A percentile compares a stretch with the other conserved stretches of the same genome.
These are phyloP conservation scores for Eremophila alpestris DNA, from an alignment of 2,797 vertebrate genomes.

Conservation along the genomic window DNA sequence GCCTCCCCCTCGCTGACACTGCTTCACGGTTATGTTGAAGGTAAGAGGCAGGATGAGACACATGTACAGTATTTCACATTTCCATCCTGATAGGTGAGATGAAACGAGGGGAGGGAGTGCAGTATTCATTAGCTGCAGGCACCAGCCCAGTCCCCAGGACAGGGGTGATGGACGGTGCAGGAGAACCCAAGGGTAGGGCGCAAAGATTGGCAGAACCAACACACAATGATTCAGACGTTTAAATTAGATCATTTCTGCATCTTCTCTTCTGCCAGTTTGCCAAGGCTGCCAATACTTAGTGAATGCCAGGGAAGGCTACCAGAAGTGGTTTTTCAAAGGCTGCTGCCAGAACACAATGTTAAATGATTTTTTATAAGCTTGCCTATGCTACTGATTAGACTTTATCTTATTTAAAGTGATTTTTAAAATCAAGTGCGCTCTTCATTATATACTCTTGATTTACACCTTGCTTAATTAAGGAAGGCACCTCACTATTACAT, in stretches of 20 bases:
- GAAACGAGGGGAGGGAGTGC: background rate
- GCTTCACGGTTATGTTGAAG: background rate
- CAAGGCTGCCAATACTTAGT: slow-evolving; percentile 19
- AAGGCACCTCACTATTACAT: background rate
- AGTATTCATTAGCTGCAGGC: slow-evolving; percentile 20
- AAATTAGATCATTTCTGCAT: background rate
- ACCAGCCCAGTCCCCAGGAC: background rate
- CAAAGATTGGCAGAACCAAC: background rate
- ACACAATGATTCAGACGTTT: background rate
- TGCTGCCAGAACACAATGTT: slow-evolving; percentile 3
- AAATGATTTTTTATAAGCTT: background rate
- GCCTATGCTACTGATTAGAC: background rate
- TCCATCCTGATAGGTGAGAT: background rate
- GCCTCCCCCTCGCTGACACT: background rate
- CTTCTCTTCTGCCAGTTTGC: slow-evolving; percentile 34
- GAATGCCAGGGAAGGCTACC: slow-evolving; percentile 25
- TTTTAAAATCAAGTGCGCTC: background rate
- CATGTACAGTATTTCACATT: background rate
- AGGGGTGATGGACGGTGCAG: background rate
- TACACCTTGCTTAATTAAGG: background rate
- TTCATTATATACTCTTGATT: slow-evolving; percentile 1
- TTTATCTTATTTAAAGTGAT: background rate
- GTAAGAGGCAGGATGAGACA: background rate
- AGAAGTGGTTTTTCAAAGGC: slow-evolving; percentile 13
- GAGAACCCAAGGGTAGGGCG: background rate